phyloP scores from a whole-genome alignment of 2,888 invertebrate genomes.

The Pollenia angustigena region DNA sequence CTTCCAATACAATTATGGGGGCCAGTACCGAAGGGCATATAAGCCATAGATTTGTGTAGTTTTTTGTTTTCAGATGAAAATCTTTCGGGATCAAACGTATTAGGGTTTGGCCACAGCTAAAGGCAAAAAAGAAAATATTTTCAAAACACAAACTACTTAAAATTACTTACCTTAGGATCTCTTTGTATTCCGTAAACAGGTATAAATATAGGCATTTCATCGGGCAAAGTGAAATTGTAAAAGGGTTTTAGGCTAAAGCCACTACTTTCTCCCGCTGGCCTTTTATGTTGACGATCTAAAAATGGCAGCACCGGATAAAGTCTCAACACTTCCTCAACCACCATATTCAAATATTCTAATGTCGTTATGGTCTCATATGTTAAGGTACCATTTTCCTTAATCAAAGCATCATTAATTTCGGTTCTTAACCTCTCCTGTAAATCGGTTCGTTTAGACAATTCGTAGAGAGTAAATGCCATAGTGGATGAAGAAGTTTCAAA shows the following conservation, averaged over 20 bases:
- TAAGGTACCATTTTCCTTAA: conserved; percentile 81
- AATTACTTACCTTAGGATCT: conserved; percentile 80
- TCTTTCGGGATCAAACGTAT: conserved; percentile 82
- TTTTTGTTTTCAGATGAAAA: conserved; percentile 80
- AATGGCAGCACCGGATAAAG: conserved; percentile 83
- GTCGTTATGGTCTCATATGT: conserved; percentile 83
- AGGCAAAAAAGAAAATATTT: conserved; percentile 46
- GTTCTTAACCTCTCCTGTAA: conserved; percentile 83
- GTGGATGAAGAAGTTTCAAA: conserved; percentile 84
- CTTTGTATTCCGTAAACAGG: conserved; percentile 81
- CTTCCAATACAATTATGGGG: conserved; percentile 83
- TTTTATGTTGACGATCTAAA: conserved; percentile 81
- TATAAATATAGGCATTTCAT: conserved; percentile 81
- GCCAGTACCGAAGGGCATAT: conserved; percentile 82
- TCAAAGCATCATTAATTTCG: conserved; percentile 83
- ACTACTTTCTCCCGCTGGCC: conserved; percentile 72
- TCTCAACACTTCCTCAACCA: conserved; percentile 82
- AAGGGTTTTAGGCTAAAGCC: conserved; percentile 79
- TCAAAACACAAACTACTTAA: not conserved
- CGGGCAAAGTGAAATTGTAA: conserved; percentile 78
- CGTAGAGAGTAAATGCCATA: conserved; percentile 83
- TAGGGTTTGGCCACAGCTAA: conserved; percentile 81
- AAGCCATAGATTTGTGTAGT: conserved; percentile 77
- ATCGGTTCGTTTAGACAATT: conserved; percentile 83
- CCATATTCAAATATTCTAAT: conserved; percentile 84